A percentile compares a stretch with the other conserved stretches of the same genome.
phyloP scores from a whole-genome alignment of 2,888 invertebrate species.

The Cryptocephalus moraei region DNA sequence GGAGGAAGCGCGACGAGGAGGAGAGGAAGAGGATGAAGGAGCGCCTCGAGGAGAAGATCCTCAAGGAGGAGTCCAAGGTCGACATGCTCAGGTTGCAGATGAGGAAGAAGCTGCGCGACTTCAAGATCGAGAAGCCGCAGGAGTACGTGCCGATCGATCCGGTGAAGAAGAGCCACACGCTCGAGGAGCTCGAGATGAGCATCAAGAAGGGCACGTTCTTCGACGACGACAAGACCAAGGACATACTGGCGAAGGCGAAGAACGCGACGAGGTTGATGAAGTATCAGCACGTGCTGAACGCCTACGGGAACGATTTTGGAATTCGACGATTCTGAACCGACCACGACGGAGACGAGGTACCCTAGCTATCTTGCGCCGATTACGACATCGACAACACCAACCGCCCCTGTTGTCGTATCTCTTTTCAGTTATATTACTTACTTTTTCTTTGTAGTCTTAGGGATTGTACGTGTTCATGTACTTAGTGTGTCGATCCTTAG shows the following conservation, averaged over 20 bases:
- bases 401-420: too few relatives aligned
- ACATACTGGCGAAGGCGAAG: conserved; percentile 32
- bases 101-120: conserved; percentile 29
- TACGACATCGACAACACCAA: too few relatives aligned
- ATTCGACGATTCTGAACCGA: not conserved
- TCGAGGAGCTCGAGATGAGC: conserved; percentile 32
- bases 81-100: conserved; percentile 30
- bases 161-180: conserved; percentile 32
- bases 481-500: too few relatives aligned
- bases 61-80: conserved; percentile 31
- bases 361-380: too few relatives aligned
- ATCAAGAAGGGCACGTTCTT: conserved; percentile 35
- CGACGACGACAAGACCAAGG: conserved; percentile 33
- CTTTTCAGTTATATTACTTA: too few relatives aligned
- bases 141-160: conserved; percentile 32
- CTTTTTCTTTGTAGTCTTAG: too few relatives aligned
- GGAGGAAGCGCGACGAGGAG: conserved; percentile 29
- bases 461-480: too few relatives aligned
- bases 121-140: conserved; percentile 30
- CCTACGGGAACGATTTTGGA: conserved; percentile 17
- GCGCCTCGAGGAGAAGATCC: conserved; percentile 27
- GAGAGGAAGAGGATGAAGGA: conserved; percentile 32
- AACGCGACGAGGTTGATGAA: conserved; percentile 27
- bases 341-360: not conserved
- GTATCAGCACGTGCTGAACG: conserved; percentile 25